Evolutionary conservation across 2,797 vertebrate species (phyloP).

Genomic region (Numenius phaeopus): DNA sequence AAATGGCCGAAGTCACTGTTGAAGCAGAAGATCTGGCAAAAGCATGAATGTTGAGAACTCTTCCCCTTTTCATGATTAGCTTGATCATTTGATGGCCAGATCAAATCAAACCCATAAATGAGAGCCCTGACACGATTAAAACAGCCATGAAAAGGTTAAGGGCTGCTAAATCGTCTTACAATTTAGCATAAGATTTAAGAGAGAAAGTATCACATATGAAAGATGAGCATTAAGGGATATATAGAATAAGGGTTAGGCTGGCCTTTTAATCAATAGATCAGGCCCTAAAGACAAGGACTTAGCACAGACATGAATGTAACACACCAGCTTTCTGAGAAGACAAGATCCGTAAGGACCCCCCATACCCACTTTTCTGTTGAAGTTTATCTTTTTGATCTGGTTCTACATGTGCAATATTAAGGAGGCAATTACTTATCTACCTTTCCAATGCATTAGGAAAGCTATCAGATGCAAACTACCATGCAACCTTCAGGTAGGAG

Average conservation of each 20-base stretch:
- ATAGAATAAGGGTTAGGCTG: background rate
- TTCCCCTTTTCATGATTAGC: background rate
- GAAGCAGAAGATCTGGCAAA: background rate
- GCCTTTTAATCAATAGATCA: background rate
- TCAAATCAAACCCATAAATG: background rate
- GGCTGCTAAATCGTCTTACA: constrained; percentile 6
- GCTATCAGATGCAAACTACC: background rate
- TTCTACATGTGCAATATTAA: background rate
- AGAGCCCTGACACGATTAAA: background rate
- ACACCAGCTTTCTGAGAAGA: background rate
- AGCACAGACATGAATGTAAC: background rate
- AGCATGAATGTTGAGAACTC: background rate
- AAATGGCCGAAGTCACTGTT: background rate
- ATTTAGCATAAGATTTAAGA: background rate
- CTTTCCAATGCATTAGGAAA: background rate
- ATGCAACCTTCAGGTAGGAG: background rate
- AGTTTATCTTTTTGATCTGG: background rate
- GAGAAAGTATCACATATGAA: background rate
- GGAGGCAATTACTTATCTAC: background rate
- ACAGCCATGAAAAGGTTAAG: constrained; percentile 15
- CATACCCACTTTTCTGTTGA: background rate
- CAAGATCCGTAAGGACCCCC: background rate
- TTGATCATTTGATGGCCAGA: background rate
- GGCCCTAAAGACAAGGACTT: background rate
- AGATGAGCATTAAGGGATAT: background rate